Evolutionary conservation across 2,113 vertebrate species (phyloP), one percentile per base, ranked within the genome.

Genomic region (Cryptomyrus ogoouensis): DNA sequence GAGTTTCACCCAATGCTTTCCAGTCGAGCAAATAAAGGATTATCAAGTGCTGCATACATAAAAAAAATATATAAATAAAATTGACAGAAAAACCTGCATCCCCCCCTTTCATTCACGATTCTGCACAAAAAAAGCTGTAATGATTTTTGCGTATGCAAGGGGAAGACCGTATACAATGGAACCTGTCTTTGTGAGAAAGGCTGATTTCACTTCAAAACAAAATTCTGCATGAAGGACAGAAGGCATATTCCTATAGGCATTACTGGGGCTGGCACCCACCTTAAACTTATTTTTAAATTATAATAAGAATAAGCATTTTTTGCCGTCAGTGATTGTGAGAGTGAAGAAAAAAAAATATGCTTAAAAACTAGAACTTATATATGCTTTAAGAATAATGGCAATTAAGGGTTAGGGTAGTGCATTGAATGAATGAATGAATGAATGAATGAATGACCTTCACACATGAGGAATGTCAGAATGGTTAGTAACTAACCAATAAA

Each of bases 181-280:
- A 80, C 13, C 70, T 39, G 74, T 19, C 74, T 80, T 80, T 80
- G 74, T 80, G 74, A 39, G 35, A 42, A 80, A 80, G 15, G 15
- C 74, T 80, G 74, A 42, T 80, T 80, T 80, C 74, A 80, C 74
- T 80, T 80, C 74, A 80, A 80, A 80, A 80, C 35, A 42, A 42
- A 80, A 35, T 80, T 39, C 35, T 31, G 62, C n/a, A 70, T 31
- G n/a, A 70, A 42, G 74, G 6, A 80, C 35, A 42, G 35, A 80
- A 39, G 35, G 15, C 5, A 80, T 39, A 3, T 80, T 8, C 35
- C 31, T 80, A 1, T 1, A 42, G 74, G 35, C n/a, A 80, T 42
- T 80, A 6, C 17, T 39, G 15, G 39, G 13, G 5, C 35, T 42
- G 13, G 17, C 74, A 80, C 74, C 0, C 1, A 42, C n/a, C 6